Evolutionary conservation across 2,888 invertebrate species (phyloP).

Genomic region (Crossocerus cetratus): DNA sequence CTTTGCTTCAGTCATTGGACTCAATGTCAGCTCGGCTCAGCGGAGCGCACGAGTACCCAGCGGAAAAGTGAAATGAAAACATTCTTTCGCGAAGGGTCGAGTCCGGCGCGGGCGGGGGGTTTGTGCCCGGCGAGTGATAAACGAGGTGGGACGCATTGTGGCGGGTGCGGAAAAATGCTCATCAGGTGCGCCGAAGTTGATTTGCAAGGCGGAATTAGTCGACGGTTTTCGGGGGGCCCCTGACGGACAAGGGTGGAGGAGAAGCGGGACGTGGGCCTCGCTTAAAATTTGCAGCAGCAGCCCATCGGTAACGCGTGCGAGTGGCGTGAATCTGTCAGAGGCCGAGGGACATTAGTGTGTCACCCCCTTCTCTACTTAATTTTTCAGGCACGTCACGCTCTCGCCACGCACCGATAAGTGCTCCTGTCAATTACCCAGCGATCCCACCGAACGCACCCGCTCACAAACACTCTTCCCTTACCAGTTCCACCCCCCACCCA

Average conservation of each 20-base stretch:
- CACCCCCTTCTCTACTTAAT: slow-evolving; percentile 32
- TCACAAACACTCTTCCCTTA: too few species aligned
- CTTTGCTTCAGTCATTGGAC: too few species aligned
- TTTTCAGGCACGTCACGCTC: slow-evolving; percentile 29
- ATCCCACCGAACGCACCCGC: not conserved
- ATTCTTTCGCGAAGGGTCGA: slow-evolving; percentile 51
- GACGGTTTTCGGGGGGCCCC: slow-evolving; percentile 56
- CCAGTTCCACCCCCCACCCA: too few species aligned
- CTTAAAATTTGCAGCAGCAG: slow-evolving; percentile 40
- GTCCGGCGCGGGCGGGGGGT: slow-evolving; percentile 44
- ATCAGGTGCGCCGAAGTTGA: slow-evolving; percentile 47
- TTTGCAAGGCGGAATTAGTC: slow-evolving; percentile 47
- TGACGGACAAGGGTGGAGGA: slow-evolving; percentile 41
- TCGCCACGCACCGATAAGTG: slow-evolving; percentile 11
- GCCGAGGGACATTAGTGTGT: slow-evolving; percentile 35
- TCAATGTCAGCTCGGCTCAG: too few species aligned
- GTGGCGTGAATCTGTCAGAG: slow-evolving; percentile 41
- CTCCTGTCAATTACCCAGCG: not conserved
- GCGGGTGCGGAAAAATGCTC: slow-evolving; percentile 45
- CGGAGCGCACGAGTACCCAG: too few species aligned
- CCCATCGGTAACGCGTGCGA: slow-evolving; percentile 20
- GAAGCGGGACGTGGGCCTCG: slow-evolving; percentile 9
- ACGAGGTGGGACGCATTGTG: slow-evolving; percentile 43
- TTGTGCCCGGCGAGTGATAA: too few species aligned
- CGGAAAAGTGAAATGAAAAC: slow-evolving; percentile 46